Evolutionary conservation across 2,113 vertebrate genomes (phyloP).

Genomic region (Castor canadensis): DNA sequence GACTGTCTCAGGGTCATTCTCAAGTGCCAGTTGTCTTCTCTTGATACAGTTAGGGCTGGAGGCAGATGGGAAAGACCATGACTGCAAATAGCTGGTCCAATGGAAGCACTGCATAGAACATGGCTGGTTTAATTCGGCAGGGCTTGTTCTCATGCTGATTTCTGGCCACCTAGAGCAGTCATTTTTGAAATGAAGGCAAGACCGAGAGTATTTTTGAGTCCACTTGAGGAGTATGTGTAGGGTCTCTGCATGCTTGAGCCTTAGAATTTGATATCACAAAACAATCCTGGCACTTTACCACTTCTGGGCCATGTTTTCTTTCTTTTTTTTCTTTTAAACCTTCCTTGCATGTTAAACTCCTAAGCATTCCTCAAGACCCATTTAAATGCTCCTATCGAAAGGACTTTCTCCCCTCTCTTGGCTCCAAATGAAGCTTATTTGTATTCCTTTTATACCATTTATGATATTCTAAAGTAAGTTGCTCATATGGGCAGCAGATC

Average conservation of each 20-base stretch:
- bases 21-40: not conserved
- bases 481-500: slow-evolving; percentile 51
- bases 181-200: not conserved
- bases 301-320: too few species aligned
- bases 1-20: not conserved
- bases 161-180: not conserved
- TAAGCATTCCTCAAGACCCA: slow-evolving; percentile 34
- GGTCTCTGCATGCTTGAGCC: not conserved
- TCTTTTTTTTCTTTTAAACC: not conserved
- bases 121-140: not conserved
- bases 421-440: not conserved
- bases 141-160: not conserved
- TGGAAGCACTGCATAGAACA: not conserved
- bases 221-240: not conserved
- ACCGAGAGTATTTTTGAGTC: not conserved
- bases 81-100: not conserved
- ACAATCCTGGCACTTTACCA: not conserved
- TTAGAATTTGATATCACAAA: not conserved
- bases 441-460: slow-evolving; percentile 27
- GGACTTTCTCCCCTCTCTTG: not conserved
- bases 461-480: slow-evolving; percentile 53
- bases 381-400: not conserved
- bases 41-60: not conserved
- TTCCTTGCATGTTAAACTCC: slow-evolving; percentile 13
- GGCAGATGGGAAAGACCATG: not conserved